phyloP scores from a whole-genome alignment of 1,140 invertebrate genomes.

The Brachionus rubens region DNA sequence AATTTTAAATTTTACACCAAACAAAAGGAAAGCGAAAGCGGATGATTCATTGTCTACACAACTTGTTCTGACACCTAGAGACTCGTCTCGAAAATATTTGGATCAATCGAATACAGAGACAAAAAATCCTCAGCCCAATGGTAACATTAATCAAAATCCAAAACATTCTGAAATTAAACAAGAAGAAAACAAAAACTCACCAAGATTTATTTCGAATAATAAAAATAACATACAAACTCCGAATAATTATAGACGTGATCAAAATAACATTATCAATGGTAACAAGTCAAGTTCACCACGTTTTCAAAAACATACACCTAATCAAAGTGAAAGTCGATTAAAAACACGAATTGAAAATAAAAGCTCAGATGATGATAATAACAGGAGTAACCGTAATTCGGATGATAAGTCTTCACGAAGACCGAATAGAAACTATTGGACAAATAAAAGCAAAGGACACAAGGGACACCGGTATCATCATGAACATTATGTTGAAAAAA shows the following conservation, averaged over 20 bases:
- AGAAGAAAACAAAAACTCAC: too few relatives aligned
- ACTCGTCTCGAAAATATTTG: neutral
- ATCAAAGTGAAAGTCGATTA: neutral
- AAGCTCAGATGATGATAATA: neutral
- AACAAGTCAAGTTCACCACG: neutral
- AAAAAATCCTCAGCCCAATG: neutral
- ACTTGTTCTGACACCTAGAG: neutral
- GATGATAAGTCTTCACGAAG: neutral
- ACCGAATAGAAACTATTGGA: constrained; percentile 20
- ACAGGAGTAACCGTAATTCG: neutral
- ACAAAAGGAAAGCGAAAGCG: too few relatives aligned
- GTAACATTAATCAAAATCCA: neutral
- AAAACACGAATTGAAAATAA: neutral
- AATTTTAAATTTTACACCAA: constrained; percentile 6
- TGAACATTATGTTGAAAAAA: constrained; percentile 11
- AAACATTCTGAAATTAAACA: neutral
- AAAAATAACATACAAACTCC: neutral
- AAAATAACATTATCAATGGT: neutral
- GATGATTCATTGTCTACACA: neutral
- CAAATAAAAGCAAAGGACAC: neutral
- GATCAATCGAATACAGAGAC: neutral
- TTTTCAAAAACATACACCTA: constrained; percentile 8
- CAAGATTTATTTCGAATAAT: neutral
- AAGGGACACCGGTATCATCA: neutral
- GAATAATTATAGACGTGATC: neutral